Base-by-base conservation (phyloP, 2,113 vertebrate species). In the Neolamprologus hecqui region DNA sequence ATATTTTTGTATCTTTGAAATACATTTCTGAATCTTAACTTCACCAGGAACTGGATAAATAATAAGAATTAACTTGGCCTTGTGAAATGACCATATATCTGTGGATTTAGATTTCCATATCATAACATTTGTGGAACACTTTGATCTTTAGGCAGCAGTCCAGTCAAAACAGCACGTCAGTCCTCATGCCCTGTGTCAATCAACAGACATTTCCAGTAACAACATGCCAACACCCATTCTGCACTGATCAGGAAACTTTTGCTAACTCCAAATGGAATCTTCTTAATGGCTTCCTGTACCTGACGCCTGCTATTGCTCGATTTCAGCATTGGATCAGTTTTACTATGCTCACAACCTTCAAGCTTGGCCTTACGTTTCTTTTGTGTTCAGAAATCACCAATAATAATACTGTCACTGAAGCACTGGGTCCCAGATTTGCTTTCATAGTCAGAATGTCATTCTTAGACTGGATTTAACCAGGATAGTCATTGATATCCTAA, bases 171-270 rank as follows among this genome's bases (percentile, higher is more conserved):
- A 92, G 47, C 63, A 28, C 89, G 86, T 90, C 90, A 89, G 42
- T 87, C 77, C 79, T 88, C 87, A 86, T 93, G 91, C 91, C 96
- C 94, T 7, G 60, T 94, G 95, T 96, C 95, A 95, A 80, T 95
- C 91, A 90, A 88, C 93, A 95, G 93, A 93, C 90, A 90, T 96
- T 96, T 96, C 96, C 96, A 95, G 90, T 82, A 90, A 92, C 89
- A 92, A 75, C 81, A 79, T 86, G 83, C 88, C 88, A 80, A 95
- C 93, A 87, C 93, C 94, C 93, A 85, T 81, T 85, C 40, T 90
- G 87, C 83, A 51, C 86, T 82, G 92, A 53, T 81, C 96, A 97
- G 96, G 95, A 96, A 96, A 84, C 77, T 87, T 87, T 94, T 40
- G 90, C 83, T 57, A 88, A 92, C 90, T 93, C 91, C 87, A 85